Conservation (phyloP, 2,797 vertebrate genomes). For the Manis crassicaudata region DNA sequence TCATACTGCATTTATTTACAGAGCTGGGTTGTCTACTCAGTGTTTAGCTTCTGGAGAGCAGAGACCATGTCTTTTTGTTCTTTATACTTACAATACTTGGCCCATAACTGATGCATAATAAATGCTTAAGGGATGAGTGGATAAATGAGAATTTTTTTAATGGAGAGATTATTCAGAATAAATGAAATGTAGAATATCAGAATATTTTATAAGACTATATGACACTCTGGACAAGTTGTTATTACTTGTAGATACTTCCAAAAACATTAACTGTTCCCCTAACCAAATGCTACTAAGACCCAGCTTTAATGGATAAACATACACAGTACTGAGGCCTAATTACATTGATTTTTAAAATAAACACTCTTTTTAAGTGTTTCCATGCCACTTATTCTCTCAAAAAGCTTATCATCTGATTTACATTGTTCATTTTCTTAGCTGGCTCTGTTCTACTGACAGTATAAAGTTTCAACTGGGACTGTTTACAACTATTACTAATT, state of each 20-base stretch:
- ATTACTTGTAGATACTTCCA: background rate
- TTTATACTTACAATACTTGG: background rate
- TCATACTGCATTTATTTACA: background rate
- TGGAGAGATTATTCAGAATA: background rate
- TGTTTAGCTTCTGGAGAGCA: background rate
- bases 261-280: background rate
- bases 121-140: background rate
- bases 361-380: conserved; percentile 13
- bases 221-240: background rate
- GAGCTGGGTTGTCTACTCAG: background rate
- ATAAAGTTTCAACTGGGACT: background rate
- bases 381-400: background rate
- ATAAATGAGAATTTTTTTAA: background rate
- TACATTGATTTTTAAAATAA: background rate
- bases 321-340: background rate
- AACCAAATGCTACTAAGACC: background rate
- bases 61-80: background rate
- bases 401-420: background rate
- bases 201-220: background rate
- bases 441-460: background rate
- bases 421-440: background rate
- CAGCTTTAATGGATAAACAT: background rate
- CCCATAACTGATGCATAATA: background rate
- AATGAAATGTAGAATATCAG: background rate
- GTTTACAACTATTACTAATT: background rate